Evolutionary conservation across 2,797 vertebrate genomes (phyloP).

Genomic region (Hydrophis major): DNA sequence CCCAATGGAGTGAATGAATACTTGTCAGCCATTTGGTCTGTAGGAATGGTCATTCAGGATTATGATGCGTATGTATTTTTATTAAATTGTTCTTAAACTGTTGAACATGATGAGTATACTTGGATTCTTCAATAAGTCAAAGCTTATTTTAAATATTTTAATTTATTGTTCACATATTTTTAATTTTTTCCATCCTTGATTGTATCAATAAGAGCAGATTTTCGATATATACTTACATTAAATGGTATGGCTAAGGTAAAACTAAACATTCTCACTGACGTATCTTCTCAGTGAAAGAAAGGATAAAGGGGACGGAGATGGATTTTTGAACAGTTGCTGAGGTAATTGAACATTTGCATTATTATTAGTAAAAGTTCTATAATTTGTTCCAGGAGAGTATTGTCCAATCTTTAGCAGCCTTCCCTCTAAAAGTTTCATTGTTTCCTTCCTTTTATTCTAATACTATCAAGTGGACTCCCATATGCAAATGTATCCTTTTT

Average conservation of each 20-base stretch:
- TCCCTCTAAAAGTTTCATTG: not conserved
- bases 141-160: not conserved
- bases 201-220: not conserved
- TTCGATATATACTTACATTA: not conserved
- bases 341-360: not conserved
- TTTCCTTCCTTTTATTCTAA: not conserved
- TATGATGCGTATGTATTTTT: conserved; percentile 86
- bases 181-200: not conserved
- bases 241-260: not conserved
- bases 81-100: not conserved
- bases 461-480: not conserved
- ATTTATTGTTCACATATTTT: not conserved
- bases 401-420: not conserved
- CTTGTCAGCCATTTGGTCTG: conserved; percentile 93
- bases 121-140: not conserved
- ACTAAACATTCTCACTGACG: not conserved
- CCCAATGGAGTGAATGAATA: conserved; percentile 94
- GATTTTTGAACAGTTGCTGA: not conserved
- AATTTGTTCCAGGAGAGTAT: not conserved
- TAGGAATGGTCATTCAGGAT: conserved; percentile 93
- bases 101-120: not conserved
- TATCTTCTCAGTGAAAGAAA: not conserved
- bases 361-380: not conserved
- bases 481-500: not conserved
- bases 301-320: not conserved